These are phyloP conservation scores for Oligia latruncula DNA, from an alignment of 2,888 invertebrate species.

Conservation along the genomic window DNA sequence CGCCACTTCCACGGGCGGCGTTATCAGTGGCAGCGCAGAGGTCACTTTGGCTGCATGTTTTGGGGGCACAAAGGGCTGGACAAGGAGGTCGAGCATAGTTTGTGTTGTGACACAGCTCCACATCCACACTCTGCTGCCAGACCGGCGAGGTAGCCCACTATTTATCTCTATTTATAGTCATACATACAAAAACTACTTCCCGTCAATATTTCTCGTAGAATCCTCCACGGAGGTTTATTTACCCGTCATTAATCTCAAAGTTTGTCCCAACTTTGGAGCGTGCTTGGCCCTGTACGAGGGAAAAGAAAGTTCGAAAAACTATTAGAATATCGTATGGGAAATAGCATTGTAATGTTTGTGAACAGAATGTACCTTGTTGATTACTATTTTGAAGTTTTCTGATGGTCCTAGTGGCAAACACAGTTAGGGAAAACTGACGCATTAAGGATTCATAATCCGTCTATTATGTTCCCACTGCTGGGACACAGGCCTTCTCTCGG, in stretches of 20 bases:
- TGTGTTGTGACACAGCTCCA: not conserved
- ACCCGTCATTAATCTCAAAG: conserved; percentile 66
- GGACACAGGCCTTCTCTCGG: not conserved
- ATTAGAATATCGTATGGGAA: conserved; percentile 52
- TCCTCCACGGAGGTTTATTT: conserved; percentile 61
- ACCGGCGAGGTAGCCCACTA: not conserved
- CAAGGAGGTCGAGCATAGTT: not conserved
- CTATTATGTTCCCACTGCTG: not conserved
- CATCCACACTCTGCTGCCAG: not conserved
- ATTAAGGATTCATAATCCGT: not conserved
- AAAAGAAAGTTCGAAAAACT: conserved; percentile 39
- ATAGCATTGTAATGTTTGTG: conserved; percentile 35
- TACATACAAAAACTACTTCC: conserved; percentile 21
- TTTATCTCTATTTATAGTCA: not conserved
- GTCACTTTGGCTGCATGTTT: not conserved
- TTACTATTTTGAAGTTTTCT: not conserved
- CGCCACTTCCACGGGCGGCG: not conserved
- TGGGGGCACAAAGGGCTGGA: not conserved
- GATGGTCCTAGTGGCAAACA: not conserved
- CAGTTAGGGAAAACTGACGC: not conserved
- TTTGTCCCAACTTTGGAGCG: conserved; percentile 61
- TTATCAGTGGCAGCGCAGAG: not conserved
- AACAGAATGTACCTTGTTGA: not conserved
- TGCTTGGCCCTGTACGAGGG: conserved; percentile 43
- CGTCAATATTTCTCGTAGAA: conserved; percentile 32